Percentiles rank a stretch among this genome's conserved stretches.
These are phyloP conservation scores for Ganaspis brasiliensis DNA, from an alignment of 2,888 invertebrate genomes.

Conservation along the genomic window DNA sequence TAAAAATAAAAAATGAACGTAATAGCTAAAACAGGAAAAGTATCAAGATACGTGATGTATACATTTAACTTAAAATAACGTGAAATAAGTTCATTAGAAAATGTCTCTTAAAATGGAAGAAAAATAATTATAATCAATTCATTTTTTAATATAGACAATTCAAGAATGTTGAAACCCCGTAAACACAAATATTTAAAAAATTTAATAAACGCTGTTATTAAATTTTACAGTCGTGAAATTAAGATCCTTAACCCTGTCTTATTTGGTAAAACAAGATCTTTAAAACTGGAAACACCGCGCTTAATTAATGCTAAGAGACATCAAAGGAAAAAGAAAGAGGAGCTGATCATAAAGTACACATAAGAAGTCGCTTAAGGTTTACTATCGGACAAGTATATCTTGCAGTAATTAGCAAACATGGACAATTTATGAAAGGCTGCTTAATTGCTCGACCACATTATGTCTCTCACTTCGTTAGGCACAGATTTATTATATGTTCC, in stretches of 20 bases:
- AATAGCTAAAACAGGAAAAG: too few relatives aligned
- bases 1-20: too few relatives aligned
- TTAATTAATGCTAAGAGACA: neutral
- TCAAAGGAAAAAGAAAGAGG: neutral
- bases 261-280: constrained; percentile 7
- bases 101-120: neutral
- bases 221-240: constrained; percentile 4
- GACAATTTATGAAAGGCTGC: constrained; percentile 46
- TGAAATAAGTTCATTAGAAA: too few relatives aligned
- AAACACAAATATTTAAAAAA: neutral
- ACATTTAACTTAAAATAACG: too few relatives aligned
- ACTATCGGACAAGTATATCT: constrained; percentile 29
- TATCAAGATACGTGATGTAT: too few relatives aligned
- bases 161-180: neutral
- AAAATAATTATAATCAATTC: too few relatives aligned
- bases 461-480: constrained; percentile 61
- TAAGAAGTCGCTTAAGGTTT: constrained; percentile 37
- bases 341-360: constrained; percentile 18
- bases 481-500: constrained; percentile 56
- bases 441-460: constrained; percentile 62
- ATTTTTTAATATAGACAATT: neutral
- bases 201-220: neutral
- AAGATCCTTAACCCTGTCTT: neutral
- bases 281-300: neutral
- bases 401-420: constrained; percentile 33